phyloP scores from a whole-genome alignment of 2,888 invertebrate genomes.

The Callyntrura guangdongensis region DNA sequence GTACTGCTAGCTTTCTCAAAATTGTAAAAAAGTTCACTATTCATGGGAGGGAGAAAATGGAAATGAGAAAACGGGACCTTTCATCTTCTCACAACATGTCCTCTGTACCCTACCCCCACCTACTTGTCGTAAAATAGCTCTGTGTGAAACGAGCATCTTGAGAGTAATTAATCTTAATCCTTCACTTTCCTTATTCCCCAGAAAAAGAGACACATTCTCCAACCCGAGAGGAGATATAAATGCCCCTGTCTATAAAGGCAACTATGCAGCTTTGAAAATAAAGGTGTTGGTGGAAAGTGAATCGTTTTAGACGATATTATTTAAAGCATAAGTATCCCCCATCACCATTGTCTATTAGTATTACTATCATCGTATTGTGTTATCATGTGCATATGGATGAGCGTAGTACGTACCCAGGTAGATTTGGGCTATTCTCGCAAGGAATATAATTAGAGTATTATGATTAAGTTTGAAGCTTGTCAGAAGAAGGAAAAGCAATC shows the following conservation, averaged over 20 bases:
- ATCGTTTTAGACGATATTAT: conserved; percentile 24
- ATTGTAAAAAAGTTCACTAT: neutral
- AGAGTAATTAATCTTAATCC: conserved; percentile 78
- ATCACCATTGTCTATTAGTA: neutral
- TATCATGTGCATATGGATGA: neutral
- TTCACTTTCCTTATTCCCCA: conserved; percentile 21
- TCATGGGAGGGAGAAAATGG: neutral
- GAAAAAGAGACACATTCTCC: neutral
- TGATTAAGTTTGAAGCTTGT: neutral
- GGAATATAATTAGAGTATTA: neutral
- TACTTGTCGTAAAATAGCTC: neutral
- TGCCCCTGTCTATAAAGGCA: neutral
- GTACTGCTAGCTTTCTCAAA: neutral
- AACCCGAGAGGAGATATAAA: too few relatives aligned
- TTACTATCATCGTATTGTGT: neutral
- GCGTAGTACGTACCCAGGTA: neutral
- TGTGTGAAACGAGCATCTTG: conserved; percentile 75
- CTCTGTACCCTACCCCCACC: neutral
- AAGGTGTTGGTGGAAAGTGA: neutral
- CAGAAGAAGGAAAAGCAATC: neutral
- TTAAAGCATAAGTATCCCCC: neutral
- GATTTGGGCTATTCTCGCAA: neutral
- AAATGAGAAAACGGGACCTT: neutral
- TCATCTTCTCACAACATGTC: conserved; percentile 38
- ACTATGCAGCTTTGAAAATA: neutral